Base-by-base conservation (phyloP, 2,113 vertebrate species). In the Pteropus alecto region DNA sequence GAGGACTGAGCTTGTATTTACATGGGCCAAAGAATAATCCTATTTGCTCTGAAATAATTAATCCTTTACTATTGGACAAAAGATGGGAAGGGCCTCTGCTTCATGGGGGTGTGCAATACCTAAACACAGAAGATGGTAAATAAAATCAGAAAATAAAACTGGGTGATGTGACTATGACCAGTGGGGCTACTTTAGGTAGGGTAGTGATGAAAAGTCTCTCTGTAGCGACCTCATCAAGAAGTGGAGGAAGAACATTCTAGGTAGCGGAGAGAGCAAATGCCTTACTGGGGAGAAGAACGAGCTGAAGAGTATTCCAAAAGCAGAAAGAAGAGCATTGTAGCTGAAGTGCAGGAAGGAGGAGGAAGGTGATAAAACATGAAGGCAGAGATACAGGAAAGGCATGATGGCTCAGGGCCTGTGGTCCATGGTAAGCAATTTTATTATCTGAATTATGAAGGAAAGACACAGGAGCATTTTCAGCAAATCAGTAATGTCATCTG, bases 401-500 rank as follows among this genome's bases (percentile, higher is more conserved):
- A 19, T 8, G 13, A 35, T 4, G 38, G 63, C 35, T 83, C 3
- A 89, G 54, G 61, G 65, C 61, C 73, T 71, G 21, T 2, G 46
- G 46, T 24, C n/a, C 54, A 28, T 1, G 15, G 14, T 1, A 26
- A 16, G 68, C 56, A 15, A 8, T 67, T 43, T 33, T 26, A 18
- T 41, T 85, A 54, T 30, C 56, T 65, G 33, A 63, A 81, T 94
- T 68, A 87, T 15, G 35, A 94, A 54, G 48, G 41, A 43, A 92
- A 82, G 73, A 71, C 41, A 76, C 13, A 21, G 30, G 46, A 68
- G 28, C 65, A 90, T 60, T 89, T 76, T 82, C 95, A 90, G 79
- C 46, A 92, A 89, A 94, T 81, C 78, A 92, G 28, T 81, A 89
- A 86, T 46, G 79, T 16, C 67, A 74, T 77, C 67, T 91, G 56